Evolutionary conservation across 2,888 invertebrate genomes (phyloP).

Genomic region (Phytoseiulus persimilis): DNA sequence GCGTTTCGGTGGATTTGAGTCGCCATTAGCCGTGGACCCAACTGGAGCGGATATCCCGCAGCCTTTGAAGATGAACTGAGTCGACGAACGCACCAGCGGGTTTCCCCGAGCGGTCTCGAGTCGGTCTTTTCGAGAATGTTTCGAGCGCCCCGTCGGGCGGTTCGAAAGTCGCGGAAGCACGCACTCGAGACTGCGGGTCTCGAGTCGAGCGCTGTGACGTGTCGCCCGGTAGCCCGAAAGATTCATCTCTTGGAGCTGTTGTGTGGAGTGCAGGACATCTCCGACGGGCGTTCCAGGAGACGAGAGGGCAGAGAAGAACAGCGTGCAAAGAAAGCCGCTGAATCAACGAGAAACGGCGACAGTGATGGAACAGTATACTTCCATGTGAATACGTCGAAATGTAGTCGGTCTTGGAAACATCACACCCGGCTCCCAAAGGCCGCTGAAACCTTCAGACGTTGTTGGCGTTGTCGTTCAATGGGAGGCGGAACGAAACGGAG

Average conservation of each 20-base stretch:
- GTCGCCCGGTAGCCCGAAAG: background rate
- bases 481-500: background rate
- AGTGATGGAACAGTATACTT: background rate
- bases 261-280: no score
- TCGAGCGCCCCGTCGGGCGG: background rate
- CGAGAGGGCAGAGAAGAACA: background rate
- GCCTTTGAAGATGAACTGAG: background rate
- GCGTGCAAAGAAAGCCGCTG: no score
- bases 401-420: background rate
- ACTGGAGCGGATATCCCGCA: background rate
- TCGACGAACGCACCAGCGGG: background rate
- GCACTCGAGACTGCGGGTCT: background rate
- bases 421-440: background rate
- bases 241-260: no score
- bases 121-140: background rate
- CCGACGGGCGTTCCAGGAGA: no score
- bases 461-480: background rate
- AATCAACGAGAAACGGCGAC: no score
- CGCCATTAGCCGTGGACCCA: background rate
- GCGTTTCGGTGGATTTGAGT: background rate
- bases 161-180: no score
- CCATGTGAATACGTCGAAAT: background rate
- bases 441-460: background rate
- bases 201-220: background rate
- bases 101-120: background rate